Evolutionary conservation across 2,888 invertebrate genomes (phyloP).

Genomic region (Cerastoderma edule): DNA sequence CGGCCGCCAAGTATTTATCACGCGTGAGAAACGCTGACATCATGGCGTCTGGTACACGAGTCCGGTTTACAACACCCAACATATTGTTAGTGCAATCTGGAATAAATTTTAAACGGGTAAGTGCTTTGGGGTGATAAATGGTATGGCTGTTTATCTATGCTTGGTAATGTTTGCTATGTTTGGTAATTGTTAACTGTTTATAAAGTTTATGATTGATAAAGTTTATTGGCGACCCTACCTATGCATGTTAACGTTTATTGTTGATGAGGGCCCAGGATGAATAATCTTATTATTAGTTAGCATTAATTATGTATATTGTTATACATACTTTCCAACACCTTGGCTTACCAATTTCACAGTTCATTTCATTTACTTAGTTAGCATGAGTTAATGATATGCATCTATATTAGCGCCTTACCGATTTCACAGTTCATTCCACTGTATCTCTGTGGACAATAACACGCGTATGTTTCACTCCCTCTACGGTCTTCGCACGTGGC

Average conservation of each 20-base stretch:
- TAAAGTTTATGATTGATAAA: too few relatives aligned
- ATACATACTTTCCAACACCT: too few relatives aligned
- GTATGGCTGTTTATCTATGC: too few relatives aligned
- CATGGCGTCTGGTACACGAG: slow-evolving; percentile 62
- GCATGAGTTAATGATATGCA: too few relatives aligned
- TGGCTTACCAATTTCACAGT: slow-evolving; percentile 36
- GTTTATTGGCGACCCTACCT: too few relatives aligned
- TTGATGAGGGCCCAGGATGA: too few relatives aligned
- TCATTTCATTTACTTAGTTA: slow-evolving; percentile 47
- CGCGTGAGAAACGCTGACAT: slow-evolving; percentile 62
- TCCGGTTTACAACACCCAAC: slow-evolving; percentile 49
- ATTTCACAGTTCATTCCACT: slow-evolving; percentile 50
- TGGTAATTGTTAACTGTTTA: too few relatives aligned
- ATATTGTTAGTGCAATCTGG: slow-evolving; percentile 51
- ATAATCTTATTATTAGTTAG: too few relatives aligned
- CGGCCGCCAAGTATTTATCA: slow-evolving; percentile 43
- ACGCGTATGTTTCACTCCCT: slow-evolving; percentile 48
- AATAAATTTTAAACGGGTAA: background rate
- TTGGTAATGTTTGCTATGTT: too few relatives aligned
- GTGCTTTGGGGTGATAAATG: background rate
- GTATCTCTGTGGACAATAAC: slow-evolving; percentile 47
- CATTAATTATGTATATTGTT: too few relatives aligned
- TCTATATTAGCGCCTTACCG: background rate
- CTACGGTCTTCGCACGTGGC: slow-evolving; percentile 56
- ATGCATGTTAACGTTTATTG: too few relatives aligned